Conservation (phyloP, 2,888 invertebrate species). For the Carterocephalus palaemon region DNA sequence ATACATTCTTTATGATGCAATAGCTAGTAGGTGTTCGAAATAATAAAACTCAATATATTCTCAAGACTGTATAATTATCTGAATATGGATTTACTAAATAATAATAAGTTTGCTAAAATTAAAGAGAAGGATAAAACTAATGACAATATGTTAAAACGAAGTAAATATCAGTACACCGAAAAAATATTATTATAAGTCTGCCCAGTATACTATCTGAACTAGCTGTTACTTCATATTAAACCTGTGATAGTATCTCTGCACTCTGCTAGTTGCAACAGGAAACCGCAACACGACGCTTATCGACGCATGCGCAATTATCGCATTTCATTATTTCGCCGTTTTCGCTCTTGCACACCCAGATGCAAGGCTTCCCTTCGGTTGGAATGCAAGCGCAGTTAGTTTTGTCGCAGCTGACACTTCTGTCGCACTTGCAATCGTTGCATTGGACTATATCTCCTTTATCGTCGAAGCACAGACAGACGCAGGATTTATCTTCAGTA, state of each 20-base stretch:
- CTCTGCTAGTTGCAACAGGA: conserved; percentile 18
- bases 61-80: too few relatives aligned
- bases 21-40: too few relatives aligned
- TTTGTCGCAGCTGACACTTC: conserved; percentile 5
- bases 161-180: neutral
- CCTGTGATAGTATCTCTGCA: conserved; percentile 11
- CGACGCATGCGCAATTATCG: conserved; percentile 23
- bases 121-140: too few relatives aligned
- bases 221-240: conserved; percentile 12
- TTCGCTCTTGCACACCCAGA: conserved; percentile 30
- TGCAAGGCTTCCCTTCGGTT: conserved; percentile 31
- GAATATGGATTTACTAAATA: too few relatives aligned
- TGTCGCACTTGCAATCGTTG: conserved; percentile 37
- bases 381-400: conserved; percentile 32
- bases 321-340: conserved; percentile 26
- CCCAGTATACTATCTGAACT: neutral
- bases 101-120: too few relatives aligned
- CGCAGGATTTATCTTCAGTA: conserved; percentile 36
- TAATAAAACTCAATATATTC: too few relatives aligned
- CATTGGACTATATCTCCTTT: conserved; percentile 36
- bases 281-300: conserved; percentile 14
- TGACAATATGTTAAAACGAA: neutral
- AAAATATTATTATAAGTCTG: neutral
- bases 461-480: conserved; percentile 37
- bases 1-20: too few relatives aligned